Base-by-base conservation (phyloP, 2,797 vertebrate genomes). In the Tenualosa ilisha region DNA sequence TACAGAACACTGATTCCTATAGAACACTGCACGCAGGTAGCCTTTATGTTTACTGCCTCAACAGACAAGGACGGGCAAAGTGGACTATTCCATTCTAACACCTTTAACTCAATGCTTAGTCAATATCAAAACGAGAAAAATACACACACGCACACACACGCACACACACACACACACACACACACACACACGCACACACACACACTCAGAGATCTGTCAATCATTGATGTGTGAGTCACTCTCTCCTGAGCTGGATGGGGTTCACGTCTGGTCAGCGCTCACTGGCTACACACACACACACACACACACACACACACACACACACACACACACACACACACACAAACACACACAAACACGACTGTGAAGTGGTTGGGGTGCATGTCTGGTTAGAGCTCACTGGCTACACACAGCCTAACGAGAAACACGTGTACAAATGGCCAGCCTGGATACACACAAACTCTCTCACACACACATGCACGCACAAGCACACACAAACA, bases 121-220 rank as follows among this genome's bases (percentile, higher is more conserved):
- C 50, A 51, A 51, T 51, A 51, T 51, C 6, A 51, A 51, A 51
- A 51, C 0, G 13, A 13, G 13, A 13, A 24, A 24, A 4, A 6
- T 9, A 65, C n/a, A 24, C 24, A 65, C 61, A 24, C 22, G 24
- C 6, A 26, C 61, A 65, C 61, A 65, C 61, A 72, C 24, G 7
- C 63, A 65, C n/a, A 7, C 63, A 65, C n/a, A 31, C 63, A 65
- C 2, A 31, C 61, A 65, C 63, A 65, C 24, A 65, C 63, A 65
- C 63, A 65, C 24, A 68, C 63, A 31, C 31, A 72, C 65, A 72
- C 65, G 13, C 65, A 72, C 65, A 68, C 59, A 26, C n/a, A 65
- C 65, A 68, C 31, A 40, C 65, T 3, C 31, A 40, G 12, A 53
- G 26, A 31, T 13, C 65, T 72, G 65, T 72, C 65, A 72, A 72